Percentiles rank a stretch among this genome's conserved stretches.
These are phyloP conservation scores for Escarpia spicata DNA, from an alignment of 2,888 invertebrate genomes.

Conservation along the genomic window DNA sequence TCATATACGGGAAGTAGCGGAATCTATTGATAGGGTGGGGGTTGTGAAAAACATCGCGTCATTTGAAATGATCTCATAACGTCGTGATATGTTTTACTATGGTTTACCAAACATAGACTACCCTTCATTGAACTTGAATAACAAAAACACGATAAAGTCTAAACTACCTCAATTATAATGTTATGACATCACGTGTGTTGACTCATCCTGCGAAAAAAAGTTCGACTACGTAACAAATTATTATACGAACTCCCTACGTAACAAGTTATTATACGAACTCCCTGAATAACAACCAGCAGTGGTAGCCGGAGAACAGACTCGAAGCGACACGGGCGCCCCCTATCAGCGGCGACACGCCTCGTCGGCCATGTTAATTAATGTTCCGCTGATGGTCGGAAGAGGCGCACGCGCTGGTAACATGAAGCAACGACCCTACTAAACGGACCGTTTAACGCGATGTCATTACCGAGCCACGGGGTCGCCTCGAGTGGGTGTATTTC, in stretches of 20 bases:
- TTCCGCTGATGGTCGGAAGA: neutral
- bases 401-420: neutral
- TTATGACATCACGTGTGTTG: too few relatives aligned
- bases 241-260: neutral
- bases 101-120: too few relatives aligned
- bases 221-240: neutral
- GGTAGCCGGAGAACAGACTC: neutral
- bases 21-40: too few relatives aligned
- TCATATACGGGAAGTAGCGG: too few relatives aligned
- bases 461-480: neutral
- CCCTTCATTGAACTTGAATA: too few relatives aligned
- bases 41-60: neutral
- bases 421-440: neutral
- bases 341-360: neutral
- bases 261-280: neutral
- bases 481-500: neutral
- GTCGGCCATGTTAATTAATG: neutral
- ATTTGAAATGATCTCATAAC: neutral
- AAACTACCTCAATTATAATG: too few relatives aligned
- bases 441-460: too few relatives aligned
- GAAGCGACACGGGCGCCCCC: neutral
- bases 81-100: too few relatives aligned
- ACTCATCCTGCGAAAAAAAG: neutral
- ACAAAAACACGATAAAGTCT: too few relatives aligned
- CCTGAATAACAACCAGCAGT: neutral